Evolutionary conservation across 1,140 invertebrate species (phyloP), one percentile per base, ranked within the genome.

Genomic region (Calliopsis andreniformis): DNA sequence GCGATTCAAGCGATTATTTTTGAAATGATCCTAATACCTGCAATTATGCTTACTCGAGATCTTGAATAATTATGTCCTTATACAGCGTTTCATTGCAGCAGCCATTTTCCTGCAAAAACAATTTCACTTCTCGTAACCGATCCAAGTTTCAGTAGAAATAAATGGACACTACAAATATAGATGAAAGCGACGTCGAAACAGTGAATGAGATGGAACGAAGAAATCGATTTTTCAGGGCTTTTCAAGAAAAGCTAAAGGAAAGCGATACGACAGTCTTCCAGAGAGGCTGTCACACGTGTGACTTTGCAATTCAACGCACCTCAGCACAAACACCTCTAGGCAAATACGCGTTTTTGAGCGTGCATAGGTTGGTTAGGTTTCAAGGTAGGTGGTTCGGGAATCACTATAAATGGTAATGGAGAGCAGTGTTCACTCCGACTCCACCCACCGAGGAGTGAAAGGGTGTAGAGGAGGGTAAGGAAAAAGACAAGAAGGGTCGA

Each of bases 321-420:
- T 20, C n/a, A 42, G 45, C 70, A 53, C n/a, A 39, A 39, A 59
- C 56, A 59, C 23, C 35, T 23, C 35, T 18, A 43, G 53, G 64
- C 67, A 82, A 76, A 77, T 71, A 63, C 63, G 68, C 76, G 70
- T 80, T 82, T 82, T 82, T 82, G 78, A 73, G 79, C 49, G 79
- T 82, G 82, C 80, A 83, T 76, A 68, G 58, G 67, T 63, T 78
- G 51, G 71, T 75, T 82, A 66, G 64, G 58, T 62, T 78, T 58
- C 79, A 63, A 71, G 79, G 68, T 56, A 82, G 81, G 84, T 84
- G 78, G 75, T 89, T 89, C 86, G 87, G 80, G 87, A 90, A 90
- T 91, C 90, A 90, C 90, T 90, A 90, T 92, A 92, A 90, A 91
- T 91, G 91, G 87, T 90, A 91, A 91, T 91, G 83, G 86, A 89